Evolutionary conservation across 2,113 vertebrate genomes (phyloP).

Genomic region (Herpetotheres cachinnans): DNA sequence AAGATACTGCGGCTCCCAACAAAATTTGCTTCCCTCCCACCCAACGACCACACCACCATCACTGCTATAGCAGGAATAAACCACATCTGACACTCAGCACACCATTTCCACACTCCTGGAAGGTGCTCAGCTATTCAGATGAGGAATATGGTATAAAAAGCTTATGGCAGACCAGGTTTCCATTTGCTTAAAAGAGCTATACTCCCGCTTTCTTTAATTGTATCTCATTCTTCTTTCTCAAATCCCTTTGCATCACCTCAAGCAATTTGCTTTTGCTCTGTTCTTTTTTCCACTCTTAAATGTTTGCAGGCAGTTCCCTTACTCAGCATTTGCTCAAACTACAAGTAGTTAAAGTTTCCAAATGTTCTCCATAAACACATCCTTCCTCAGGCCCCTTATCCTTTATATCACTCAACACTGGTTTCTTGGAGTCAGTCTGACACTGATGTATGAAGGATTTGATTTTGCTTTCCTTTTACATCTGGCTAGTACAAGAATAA

Average conservation of each 20-base stretch:
- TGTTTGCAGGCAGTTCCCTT: neutral
- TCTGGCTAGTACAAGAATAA: constrained; percentile 40
- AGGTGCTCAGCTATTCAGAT: neutral
- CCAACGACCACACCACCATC: too few species aligned
- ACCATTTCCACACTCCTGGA: neutral
- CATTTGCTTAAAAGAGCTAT: neutral
- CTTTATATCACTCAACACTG: constrained; percentile 58
- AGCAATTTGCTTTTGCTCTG: neutral
- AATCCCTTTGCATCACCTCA: neutral
- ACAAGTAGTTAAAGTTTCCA: constrained; percentile 53
- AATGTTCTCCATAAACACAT: constrained; percentile 59
- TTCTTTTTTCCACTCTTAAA: neutral
- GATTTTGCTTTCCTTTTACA: constrained; percentile 58
- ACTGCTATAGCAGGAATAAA: neutral
- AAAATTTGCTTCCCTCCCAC: neutral
- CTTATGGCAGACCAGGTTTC: neutral
- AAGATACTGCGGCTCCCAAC: neutral
- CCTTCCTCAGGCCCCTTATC: constrained; percentile 54
- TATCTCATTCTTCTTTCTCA: neutral
- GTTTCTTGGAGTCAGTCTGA: constrained; percentile 53
- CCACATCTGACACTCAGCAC: neutral
- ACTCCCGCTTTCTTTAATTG: neutral
- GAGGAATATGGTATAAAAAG: neutral
- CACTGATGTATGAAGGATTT: constrained; percentile 55
- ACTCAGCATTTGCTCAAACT: neutral